Conservation (phyloP, 1,140 invertebrate genomes). For the Conus ventricosus region DNA sequence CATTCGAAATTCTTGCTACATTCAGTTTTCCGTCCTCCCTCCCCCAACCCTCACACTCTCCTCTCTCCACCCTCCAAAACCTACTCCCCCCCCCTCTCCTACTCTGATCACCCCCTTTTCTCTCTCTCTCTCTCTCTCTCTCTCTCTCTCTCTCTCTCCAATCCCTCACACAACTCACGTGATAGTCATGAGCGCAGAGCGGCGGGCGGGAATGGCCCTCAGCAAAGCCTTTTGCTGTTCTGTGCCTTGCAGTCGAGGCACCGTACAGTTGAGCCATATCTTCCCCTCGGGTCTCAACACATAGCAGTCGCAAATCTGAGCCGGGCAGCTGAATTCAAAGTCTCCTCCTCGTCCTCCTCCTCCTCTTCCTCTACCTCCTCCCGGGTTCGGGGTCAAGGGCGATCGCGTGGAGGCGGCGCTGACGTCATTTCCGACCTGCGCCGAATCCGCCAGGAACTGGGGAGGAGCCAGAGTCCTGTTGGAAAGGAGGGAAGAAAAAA, state of each 20-base stretch:
- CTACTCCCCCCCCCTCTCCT: too few relatives aligned
- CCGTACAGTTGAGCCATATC: slow-evolving; percentile 34
- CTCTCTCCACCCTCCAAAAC: too few relatives aligned
- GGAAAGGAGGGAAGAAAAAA: background rate
- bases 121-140: too few relatives aligned
- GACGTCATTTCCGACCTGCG: background rate
- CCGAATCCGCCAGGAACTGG: background rate
- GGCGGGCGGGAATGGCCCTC: background rate
- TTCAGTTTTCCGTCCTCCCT: too few relatives aligned
- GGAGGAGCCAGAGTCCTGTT: too few relatives aligned
- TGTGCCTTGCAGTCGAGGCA: slow-evolving; percentile 4
- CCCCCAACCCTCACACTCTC: too few relatives aligned
- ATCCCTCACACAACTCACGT: slow-evolving; percentile 6
- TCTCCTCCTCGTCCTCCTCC: background rate
- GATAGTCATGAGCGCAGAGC: slow-evolving; percentile 25
- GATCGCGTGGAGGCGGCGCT: slow-evolving; percentile 1
- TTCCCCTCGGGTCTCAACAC: background rate
- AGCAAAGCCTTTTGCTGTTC: slow-evolving; percentile 16
- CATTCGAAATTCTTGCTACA: too few relatives aligned
- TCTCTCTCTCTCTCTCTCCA: too few relatives aligned
- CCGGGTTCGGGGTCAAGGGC: slow-evolving; percentile 3
- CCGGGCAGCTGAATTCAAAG: slow-evolving; percentile 24
- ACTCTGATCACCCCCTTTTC: too few relatives aligned
- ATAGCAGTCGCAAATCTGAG: slow-evolving; percentile 25
- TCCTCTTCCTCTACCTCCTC: background rate